phyloP scores from a whole-genome alignment of 2,113 vertebrate species.

The Phylloscopus trochiloides region DNA sequence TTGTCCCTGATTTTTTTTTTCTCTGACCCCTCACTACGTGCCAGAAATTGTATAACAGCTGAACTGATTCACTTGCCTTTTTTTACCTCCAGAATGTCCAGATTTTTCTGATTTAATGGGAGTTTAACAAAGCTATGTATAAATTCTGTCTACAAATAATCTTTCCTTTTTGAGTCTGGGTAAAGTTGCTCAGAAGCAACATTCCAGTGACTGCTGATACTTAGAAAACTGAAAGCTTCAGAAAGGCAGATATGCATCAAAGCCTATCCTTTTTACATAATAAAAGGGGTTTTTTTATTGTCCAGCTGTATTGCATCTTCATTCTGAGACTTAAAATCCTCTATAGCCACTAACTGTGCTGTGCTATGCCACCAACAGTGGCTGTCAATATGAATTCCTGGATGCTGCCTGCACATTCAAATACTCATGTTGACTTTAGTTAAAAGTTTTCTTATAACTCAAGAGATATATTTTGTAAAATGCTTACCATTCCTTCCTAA shows the following conservation, averaged over 20 bases:
- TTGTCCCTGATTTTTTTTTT: background rate
- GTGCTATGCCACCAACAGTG: background rate
- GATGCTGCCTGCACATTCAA: background rate
- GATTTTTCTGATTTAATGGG: background rate
- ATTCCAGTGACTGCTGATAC: background rate
- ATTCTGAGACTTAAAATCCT: background rate
- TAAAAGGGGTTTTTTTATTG: background rate
- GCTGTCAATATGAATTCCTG: background rate
- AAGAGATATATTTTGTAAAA: background rate
- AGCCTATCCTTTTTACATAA: background rate
- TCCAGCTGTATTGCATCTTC: background rate
- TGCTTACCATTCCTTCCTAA: background rate
- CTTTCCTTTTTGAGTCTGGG: background rate
- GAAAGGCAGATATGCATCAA: background rate
- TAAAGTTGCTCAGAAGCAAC: background rate
- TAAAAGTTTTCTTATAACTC: background rate
- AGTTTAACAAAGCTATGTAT: background rate
- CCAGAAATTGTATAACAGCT: background rate
- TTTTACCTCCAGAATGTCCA: background rate
- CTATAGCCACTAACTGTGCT: background rate
- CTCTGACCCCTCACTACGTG: background rate
- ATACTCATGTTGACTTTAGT: background rate
- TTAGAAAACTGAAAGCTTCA: background rate
- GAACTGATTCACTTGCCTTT: background rate
- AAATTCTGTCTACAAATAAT: background rate